Conservation (phyloP, 2,113 vertebrate genomes). For the Crotalus helleri region DNA sequence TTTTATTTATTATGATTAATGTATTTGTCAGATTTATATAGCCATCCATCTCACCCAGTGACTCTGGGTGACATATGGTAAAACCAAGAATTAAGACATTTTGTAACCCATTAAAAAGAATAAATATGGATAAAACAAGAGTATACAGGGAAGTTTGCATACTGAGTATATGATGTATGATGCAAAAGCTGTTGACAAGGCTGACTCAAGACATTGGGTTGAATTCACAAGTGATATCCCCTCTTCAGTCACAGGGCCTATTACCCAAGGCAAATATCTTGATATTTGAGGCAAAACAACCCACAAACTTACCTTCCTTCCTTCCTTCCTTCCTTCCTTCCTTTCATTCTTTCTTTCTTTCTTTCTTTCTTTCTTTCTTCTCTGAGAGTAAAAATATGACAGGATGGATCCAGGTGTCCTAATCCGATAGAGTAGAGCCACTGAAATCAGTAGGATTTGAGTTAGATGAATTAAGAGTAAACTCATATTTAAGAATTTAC, state of each 20-base stretch:
- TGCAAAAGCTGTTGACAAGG: background rate
- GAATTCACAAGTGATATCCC: background rate
- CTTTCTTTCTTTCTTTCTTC: background rate
- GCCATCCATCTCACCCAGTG: background rate
- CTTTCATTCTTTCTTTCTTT: background rate
- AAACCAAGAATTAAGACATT: background rate
- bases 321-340: background rate
- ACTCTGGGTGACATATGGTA: background rate
- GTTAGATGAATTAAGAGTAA: background rate
- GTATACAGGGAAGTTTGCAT: background rate
- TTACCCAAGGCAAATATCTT: background rate
- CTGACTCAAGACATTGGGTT: background rate
- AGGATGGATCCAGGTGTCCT: background rate
- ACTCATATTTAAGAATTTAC: background rate
- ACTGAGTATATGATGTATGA: background rate
- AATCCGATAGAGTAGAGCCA: background rate
- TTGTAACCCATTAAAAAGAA: background rate
- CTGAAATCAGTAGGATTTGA: background rate
- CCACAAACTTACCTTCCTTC: background rate
- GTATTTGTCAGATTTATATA: background rate
- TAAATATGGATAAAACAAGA: background rate
- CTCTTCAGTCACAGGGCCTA: background rate
- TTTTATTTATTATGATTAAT: background rate
- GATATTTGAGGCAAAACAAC: background rate
- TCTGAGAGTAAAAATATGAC: background rate